These are phyloP conservation scores for Saccostrea echinata DNA, from an alignment of 1,140 invertebrate species.

Conservation along the genomic window DNA sequence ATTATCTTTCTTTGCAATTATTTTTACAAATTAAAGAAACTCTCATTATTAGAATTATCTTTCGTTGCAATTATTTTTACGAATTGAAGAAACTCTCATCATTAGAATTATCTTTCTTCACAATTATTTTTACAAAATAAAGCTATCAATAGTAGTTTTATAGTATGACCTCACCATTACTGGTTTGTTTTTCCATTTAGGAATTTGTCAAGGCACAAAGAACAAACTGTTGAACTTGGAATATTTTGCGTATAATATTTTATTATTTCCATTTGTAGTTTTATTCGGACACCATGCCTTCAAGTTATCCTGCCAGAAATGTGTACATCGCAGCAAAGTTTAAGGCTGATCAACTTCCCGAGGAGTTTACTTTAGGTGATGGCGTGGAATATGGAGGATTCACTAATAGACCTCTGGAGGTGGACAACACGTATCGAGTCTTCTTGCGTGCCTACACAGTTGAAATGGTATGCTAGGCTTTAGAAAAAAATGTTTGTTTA, in stretches of 20 bases:
- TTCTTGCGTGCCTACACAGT: slow-evolving; percentile 76
- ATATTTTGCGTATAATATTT: neutral
- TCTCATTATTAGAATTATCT: no score
- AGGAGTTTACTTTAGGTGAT: slow-evolving; percentile 72
- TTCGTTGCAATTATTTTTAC: no score
- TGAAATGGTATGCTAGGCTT: slow-evolving; percentile 62
- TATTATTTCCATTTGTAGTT: slow-evolving; percentile 62
- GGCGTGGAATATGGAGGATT: slow-evolving; percentile 71
- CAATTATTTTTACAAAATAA: no score
- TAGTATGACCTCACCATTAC: no score
- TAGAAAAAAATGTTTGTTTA: neutral
- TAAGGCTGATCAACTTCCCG: slow-evolving; percentile 69
- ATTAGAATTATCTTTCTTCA: no score
- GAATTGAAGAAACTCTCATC: no score
- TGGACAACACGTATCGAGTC: slow-evolving; percentile 67
- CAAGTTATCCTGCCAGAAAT: slow-evolving; percentile 59
- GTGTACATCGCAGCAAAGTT: slow-evolving; percentile 77
- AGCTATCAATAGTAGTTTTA: no score
- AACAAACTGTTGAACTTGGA: neutral
- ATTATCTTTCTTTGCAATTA: no score
- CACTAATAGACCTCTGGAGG: slow-evolving; percentile 69
- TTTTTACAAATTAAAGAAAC: no score
- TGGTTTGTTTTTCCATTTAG: no score
- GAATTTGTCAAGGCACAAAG: no score
- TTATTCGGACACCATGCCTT: slow-evolving; percentile 55